Base-by-base conservation (phyloP, 2,113 vertebrate genomes). In the Nicator chloris region DNA sequence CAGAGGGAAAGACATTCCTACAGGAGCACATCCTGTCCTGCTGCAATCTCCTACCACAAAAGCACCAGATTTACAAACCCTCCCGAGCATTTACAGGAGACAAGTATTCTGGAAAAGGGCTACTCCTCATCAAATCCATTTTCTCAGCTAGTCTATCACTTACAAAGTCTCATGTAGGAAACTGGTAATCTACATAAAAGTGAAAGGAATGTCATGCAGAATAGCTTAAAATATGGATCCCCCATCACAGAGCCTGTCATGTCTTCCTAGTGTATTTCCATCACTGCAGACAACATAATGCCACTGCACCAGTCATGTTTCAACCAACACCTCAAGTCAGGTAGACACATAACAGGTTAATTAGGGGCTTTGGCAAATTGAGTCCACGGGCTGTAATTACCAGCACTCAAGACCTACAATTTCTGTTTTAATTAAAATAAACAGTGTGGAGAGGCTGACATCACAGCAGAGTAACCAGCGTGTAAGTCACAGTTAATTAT, bases 401-500 rank as follows among this genome's bases (percentile, higher is more conserved):
- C 94, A 96, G 97, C 93, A 96, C 97, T 96, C 97, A 97, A 98
- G 97, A 98, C 97, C 97, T 98, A 94, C 98, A 98, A 98, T 98
- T 98, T 98, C 98, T 98, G 96, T 97, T 98, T 98, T 98, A 98
- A 98, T 98, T 98, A 98, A 98, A 98, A 98, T 98, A 98, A 98
- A 98, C 98, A 98, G 94, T 98, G 96, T 93, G 93, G 93, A 98
- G 97, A 97, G 97, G 92, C 97, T 98, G 98, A 98, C 98, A 98
- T 98, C 98, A 98, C 97, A 98, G 95, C 77, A 70, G 96, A 98
- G 97, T 97, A 97, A 98, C 97, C 94, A 96, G 96, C n/a, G 9
- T 96, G 96, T 95, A 97, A 98, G 97, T 97, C 97, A 96, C 93
- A 96, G 97, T 97, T 98, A 98, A 98, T 98, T 98, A 98, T 94